These are phyloP conservation scores for Tor tambroides DNA, from an alignment of 2,113 vertebrate species.

Conservation along the genomic window DNA sequence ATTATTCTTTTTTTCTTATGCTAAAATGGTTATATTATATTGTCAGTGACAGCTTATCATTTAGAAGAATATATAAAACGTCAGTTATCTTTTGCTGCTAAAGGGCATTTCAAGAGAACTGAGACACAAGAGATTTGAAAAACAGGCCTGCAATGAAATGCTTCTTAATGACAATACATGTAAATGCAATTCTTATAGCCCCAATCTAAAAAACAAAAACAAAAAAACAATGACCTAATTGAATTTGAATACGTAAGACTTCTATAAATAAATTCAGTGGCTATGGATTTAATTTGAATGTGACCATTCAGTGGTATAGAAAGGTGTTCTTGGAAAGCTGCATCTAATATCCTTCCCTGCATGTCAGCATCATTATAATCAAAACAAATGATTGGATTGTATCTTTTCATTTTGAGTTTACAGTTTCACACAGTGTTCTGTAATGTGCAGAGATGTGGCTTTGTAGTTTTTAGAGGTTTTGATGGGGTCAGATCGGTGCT, in stretches of 20 bases:
- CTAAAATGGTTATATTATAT: constrained; percentile 22
- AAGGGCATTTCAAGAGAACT: constrained; percentile 12
- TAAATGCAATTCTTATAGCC: background rate
- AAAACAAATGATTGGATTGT: background rate
- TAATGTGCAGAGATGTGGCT: background rate
- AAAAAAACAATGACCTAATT: background rate
- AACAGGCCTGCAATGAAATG: background rate
- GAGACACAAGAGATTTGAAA: constrained; percentile 2
- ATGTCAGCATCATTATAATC: background rate
- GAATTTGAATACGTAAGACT: background rate
- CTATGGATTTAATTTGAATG: background rate
- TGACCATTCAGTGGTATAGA: background rate
- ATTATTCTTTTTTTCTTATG: background rate
- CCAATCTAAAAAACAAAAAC: background rate
- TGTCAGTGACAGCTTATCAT: constrained; percentile 1
- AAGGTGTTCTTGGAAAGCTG: background rate
- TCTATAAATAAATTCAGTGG: background rate
- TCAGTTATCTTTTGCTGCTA: background rate
- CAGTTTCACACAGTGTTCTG: background rate
- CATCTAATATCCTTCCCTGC: background rate
- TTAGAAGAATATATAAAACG: background rate
- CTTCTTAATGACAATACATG: background rate
- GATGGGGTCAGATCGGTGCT: background rate
- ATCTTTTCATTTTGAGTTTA: background rate
- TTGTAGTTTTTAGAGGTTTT: constrained; percentile 9